Conservation (phyloP, 2,888 invertebrate species). For the Andrena camellia region DNA sequence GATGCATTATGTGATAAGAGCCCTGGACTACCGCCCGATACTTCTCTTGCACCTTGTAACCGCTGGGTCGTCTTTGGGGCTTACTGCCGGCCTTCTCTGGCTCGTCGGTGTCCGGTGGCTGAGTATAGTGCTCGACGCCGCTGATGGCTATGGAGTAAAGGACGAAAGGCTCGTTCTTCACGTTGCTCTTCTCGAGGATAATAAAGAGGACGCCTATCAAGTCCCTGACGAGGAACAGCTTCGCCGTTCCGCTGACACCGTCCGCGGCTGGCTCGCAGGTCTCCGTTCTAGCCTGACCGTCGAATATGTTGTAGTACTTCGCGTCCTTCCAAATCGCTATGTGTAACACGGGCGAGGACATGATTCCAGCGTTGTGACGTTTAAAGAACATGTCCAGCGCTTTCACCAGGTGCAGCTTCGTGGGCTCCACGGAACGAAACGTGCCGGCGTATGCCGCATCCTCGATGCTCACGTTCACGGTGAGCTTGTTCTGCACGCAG, state of each 20-base stretch:
- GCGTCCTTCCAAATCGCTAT: slow-evolving; percentile 80
- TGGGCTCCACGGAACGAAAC: slow-evolving; percentile 79
- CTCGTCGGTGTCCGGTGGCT: slow-evolving; percentile 58
- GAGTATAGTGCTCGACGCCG: slow-evolving; percentile 62
- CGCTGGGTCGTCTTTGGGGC: slow-evolving; percentile 74
- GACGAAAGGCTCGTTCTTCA: slow-evolving; percentile 79
- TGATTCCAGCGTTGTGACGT: slow-evolving; percentile 74
- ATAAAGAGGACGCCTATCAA: slow-evolving; percentile 76
- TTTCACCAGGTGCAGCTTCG: slow-evolving; percentile 78
- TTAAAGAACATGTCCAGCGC: slow-evolving; percentile 80
- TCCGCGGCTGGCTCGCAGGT: slow-evolving; percentile 69
- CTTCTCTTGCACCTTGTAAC: slow-evolving; percentile 75
- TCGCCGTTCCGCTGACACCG: slow-evolving; percentile 72
- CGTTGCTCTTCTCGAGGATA: slow-evolving; percentile 79
- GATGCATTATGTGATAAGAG: slow-evolving; percentile 78
- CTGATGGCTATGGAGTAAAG: slow-evolving; percentile 73
- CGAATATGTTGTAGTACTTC: slow-evolving; percentile 78
- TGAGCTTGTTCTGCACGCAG: slow-evolving; percentile 73
- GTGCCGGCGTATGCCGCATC: slow-evolving; percentile 79
- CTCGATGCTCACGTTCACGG: slow-evolving; percentile 75
- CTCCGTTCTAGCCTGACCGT: slow-evolving; percentile 78
- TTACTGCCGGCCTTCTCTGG: slow-evolving; percentile 56
- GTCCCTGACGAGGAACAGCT: slow-evolving; percentile 77
- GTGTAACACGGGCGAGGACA: slow-evolving; percentile 78
- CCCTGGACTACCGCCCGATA: slow-evolving; percentile 79